Base-by-base conservation (phyloP, 2,113 vertebrate species). In the Oceanodroma tethys region DNA sequence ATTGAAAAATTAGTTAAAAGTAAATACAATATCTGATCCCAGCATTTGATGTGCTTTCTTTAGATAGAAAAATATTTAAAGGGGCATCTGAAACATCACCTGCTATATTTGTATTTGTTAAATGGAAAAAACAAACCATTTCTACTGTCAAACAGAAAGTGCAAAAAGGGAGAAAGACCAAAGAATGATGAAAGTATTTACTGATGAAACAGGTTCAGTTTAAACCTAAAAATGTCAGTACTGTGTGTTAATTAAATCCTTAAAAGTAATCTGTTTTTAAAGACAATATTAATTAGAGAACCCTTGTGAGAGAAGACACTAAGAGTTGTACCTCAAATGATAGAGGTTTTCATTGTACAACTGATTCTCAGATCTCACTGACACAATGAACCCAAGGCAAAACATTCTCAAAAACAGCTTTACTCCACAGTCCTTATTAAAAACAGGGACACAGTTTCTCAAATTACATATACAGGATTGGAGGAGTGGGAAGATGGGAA, bases 221-320 rank as follows among this genome's bases (percentile, higher is more conserved):
- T 75, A 91, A 96, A 92, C 88, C 85, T 84, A 79, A 95, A 96
- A 92, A 86, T 88, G 88, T 95, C 94, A 96, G 73, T 79, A 58
- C 13, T 72, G 43, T 47, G 17, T 63, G 56, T 97, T 95, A 95
- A 95, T 97, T 96, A 96, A 92, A 91, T 68, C 36, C 43, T 93
- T 95, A 81, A 92, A 92, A 87, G 72, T 65, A 48, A 91, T 94
- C 92, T 92, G 72, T 55, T 92, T 96, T 84, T 68, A 95, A 93
- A 92, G 52, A 87, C 34, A 94, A 26, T 86, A 88, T 92, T 92
- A 96, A 91, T 97, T 95, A 87, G 36, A 88, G 48, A 86, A 65
- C 3, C 1, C 34, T 79, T 6, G 1, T 8, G 65, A 89, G 56
- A 87, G 26, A 86, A 95, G 52, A 40, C 38, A n/a, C 16, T 16